Evolutionary conservation across 2,113 vertebrate genomes (phyloP).

Genomic region (Empidonax traillii): DNA sequence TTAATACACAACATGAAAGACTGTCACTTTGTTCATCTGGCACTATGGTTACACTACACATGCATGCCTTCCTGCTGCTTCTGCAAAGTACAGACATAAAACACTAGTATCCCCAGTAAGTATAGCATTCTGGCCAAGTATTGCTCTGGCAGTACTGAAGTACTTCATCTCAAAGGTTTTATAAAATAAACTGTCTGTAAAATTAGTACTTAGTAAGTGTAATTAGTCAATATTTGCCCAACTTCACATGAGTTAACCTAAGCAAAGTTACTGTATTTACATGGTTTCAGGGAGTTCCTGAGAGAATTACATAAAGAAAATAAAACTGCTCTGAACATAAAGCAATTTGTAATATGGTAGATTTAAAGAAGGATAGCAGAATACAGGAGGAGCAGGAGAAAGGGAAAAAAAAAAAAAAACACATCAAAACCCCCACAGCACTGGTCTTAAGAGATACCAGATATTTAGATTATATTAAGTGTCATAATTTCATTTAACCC

Average conservation of each 20-base stretch:
- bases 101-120: background rate
- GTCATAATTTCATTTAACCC: background rate
- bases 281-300: background rate
- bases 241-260: background rate
- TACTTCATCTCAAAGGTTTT: background rate
- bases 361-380: background rate
- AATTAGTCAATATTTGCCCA: background rate
- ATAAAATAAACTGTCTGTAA: background rate
- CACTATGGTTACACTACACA: background rate
- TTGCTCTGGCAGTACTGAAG: background rate
- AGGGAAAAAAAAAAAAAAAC: fast-evolving
- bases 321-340: background rate
- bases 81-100: background rate
- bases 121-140: background rate
- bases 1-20: background rate
- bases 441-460: background rate
- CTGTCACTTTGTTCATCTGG: background rate
- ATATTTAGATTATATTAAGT: background rate
- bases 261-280: background rate
- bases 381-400: background rate
- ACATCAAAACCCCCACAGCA: background rate
- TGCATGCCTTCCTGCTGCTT: background rate
- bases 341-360: fast-evolving
- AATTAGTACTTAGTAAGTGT: background rate
- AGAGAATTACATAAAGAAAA: background rate